phyloP scores from a whole-genome alignment of 1,140 invertebrate genomes.

The Philotrypesis tridentata region DNA sequence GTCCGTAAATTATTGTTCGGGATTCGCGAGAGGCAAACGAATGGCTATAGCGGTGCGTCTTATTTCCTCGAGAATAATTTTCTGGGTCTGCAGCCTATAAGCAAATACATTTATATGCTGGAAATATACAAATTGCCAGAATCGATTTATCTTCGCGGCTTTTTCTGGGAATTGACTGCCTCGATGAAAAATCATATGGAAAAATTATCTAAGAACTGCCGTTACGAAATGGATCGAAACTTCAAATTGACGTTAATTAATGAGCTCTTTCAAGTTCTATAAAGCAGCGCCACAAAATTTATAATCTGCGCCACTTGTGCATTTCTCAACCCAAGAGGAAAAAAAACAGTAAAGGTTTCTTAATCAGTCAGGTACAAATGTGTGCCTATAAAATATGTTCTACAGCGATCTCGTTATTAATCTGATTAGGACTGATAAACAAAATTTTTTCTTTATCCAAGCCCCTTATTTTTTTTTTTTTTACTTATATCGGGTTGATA shows the following conservation, averaged over 20 bases:
- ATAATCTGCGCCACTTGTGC: no score
- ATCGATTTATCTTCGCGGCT: conserved; percentile 1
- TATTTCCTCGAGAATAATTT: conserved; percentile 25
- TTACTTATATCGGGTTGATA: no score
- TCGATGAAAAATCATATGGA: background rate
- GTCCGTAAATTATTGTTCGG: conserved; percentile 30
- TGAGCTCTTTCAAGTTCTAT: no score
- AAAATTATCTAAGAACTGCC: background rate
- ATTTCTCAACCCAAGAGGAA: no score
- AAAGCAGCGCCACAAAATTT: no score
- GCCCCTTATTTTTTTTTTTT: no score
- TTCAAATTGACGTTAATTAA: background rate
- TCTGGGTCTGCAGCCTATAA: background rate
- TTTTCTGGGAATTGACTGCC: background rate
- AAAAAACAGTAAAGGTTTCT: no score
- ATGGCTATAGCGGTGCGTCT: conserved; percentile 10
- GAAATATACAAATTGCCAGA: background rate
- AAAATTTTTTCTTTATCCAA: no score
- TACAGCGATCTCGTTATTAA: no score
- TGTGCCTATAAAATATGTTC: no score
- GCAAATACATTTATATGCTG: background rate
- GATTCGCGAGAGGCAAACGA: conserved; percentile 11
- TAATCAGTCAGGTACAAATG: no score
- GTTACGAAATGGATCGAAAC: background rate
- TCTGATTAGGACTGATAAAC: no score